Evolutionary conservation across 2,113 vertebrate species (phyloP), one percentile per base, ranked within the genome.

Genomic region (Myxocyprinus asiaticus): DNA sequence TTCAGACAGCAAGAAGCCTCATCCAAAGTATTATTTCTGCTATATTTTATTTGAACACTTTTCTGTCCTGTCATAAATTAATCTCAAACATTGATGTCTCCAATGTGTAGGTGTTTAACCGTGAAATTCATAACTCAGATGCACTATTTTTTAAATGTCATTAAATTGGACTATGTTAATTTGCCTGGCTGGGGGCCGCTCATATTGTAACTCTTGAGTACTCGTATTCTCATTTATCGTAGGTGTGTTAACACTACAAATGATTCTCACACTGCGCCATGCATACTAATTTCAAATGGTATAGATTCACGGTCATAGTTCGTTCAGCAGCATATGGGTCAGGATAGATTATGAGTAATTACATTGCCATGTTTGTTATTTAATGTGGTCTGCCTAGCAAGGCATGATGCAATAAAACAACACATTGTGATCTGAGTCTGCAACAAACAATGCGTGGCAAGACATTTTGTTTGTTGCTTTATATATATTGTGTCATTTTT

Each of bases 21-120:
- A 14, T 74, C 33, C 63, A 80, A 80, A 74, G 67, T 74, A 80
- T 67, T 80, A 14, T 67, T 44, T 67, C 53, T 80, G 12, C 12
- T 50, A 45, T 12, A 43, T 53, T 58, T 58, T 7, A 58, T n/a
- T 58, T 58, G 14, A 58, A 15, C 55, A n/a, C 15, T 15, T 3
- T n/a, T 58, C 14, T 58, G 14, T 15, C n/a, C 6, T 6, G 14
- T n/a, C n/a, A 2, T 8, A 58, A 15, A 58, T 58, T 6, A 43
- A 69, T 70, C 11, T 70, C 11, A 42, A 43, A 70, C 12, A 43
- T 1, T 70, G 11, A 0, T 56, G 51, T 58, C 51, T 43, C 50
- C 68, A 56, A 4, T 3, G 9, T n/a, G 33, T 7, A n/a, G 15
- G 15, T 44, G 9, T 4, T 70, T 15, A 43, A 53, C 43, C n/a